Conservation (phyloP, 1,140 invertebrate genomes). For the Diachasma alloeum region DNA sequence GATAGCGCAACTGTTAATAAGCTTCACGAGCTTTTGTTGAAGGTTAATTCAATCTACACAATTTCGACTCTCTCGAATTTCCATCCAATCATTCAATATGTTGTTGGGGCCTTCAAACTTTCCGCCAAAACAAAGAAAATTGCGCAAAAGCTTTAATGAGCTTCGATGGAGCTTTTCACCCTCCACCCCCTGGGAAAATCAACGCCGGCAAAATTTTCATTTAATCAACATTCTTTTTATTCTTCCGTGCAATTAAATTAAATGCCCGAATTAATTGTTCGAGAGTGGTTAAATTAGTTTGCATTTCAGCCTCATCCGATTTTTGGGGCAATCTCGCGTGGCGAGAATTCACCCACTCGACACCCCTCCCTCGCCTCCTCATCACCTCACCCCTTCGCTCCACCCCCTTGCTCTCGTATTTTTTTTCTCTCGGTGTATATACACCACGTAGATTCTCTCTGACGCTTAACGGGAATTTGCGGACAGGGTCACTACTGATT, state of each 20-base stretch:
- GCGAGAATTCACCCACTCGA: neutral
- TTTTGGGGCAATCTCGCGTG: slow-evolving; percentile 55
- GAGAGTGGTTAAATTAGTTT: slow-evolving; percentile 60
- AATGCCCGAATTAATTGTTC: slow-evolving; percentile 61
- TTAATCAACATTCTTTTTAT: slow-evolving; percentile 8
- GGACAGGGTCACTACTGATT: neutral
- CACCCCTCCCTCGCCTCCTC: slow-evolving; percentile 9
- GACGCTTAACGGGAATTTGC: slow-evolving; percentile 24
- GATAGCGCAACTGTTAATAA: no score
- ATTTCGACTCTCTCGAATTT: no score
- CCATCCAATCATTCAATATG: neutral
- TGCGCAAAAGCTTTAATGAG: neutral
- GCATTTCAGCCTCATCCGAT: slow-evolving; percentile 52
- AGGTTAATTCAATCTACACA: neutral
- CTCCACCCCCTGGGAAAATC: neutral
- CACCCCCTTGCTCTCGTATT: neutral
- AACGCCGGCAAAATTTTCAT: neutral
- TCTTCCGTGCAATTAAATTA: slow-evolving; percentile 54
- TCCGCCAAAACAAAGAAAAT: neutral
- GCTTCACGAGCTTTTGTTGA: no score
- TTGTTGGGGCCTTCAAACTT: neutral
- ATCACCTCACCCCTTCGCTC: slow-evolving; percentile 7
- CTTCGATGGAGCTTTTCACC: neutral
- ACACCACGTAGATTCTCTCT: neutral
- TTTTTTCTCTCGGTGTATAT: neutral